These are phyloP conservation scores for Amblyraja radiata DNA, from an alignment of 2,797 vertebrate species.

Conservation along the genomic window DNA sequence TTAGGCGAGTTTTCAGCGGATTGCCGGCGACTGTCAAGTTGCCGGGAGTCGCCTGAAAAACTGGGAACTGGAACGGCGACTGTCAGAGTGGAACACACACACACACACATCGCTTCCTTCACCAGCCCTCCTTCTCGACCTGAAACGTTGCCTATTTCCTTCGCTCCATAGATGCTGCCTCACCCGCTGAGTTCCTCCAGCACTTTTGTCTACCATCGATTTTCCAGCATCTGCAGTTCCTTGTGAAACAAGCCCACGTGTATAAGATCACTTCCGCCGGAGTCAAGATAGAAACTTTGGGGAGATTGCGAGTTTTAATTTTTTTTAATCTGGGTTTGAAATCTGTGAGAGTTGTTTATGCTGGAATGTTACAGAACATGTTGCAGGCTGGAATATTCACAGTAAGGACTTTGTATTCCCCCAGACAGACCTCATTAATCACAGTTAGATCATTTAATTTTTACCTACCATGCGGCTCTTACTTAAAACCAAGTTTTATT, in stretches of 20 bases:
- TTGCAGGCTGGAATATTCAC: background rate
- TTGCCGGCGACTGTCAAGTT: too few relatives aligned
- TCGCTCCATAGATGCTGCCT: too few relatives aligned
- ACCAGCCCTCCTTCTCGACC: too few relatives aligned
- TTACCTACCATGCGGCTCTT: background rate
- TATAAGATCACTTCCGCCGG: background rate
- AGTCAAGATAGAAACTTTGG: background rate
- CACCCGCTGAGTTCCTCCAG: too few relatives aligned
- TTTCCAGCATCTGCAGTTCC: too few relatives aligned
- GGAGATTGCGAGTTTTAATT: background rate
- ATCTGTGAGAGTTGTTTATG: background rate
- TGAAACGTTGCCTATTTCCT: too few relatives aligned
- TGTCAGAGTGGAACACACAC: too few relatives aligned
- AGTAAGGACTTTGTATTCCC: background rate
- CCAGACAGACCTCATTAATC: background rate
- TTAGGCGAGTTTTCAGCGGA: too few relatives aligned
- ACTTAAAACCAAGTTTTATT: background rate
- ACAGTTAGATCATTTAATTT: slow-evolving; percentile 1
- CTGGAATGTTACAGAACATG: background rate
- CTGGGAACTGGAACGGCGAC: too few relatives aligned
- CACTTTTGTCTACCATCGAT: too few relatives aligned
- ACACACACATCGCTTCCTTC: too few relatives aligned
- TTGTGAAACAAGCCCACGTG: background rate
- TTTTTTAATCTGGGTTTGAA: background rate
- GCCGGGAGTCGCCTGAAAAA: too few relatives aligned